Percentiles rank a stretch among this genome's conserved stretches.
Evolutionary conservation across 2,888 invertebrate species (phyloP).

Genomic region (Alviniconcha strummeri): DNA sequence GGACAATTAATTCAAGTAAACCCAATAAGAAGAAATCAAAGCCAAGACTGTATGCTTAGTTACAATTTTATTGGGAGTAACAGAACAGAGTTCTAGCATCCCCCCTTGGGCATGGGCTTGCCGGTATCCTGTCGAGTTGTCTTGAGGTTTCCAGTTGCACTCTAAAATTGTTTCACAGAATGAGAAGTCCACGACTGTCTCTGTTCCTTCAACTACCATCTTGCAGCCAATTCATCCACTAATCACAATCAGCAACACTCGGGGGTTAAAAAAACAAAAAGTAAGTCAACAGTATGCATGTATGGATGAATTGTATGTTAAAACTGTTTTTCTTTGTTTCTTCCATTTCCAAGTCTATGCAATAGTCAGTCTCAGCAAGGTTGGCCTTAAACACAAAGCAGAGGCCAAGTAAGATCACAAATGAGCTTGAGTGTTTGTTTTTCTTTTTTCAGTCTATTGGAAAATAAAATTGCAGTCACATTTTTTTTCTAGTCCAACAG

Average conservation of each 20-base stretch:
- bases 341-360: not conserved
- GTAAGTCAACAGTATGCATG: conserved; percentile 27
- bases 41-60: conserved; percentile 12
- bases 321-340: conserved; percentile 6
- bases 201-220: conserved; percentile 3
- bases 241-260: conserved; percentile 28
- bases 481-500: conserved; percentile 10
- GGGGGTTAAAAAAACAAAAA: not conserved
- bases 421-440: not conserved
- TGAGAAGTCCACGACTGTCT: not conserved
- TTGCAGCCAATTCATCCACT: conserved; percentile 11
- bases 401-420: conserved; percentile 25
- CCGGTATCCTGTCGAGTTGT: conserved; percentile 22
- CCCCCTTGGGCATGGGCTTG: conserved; percentile 32
- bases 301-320: conserved; percentile 9
- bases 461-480: conserved; percentile 19
- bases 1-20: too few relatives aligned
- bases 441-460: conserved; percentile 14
- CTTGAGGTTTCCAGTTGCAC: conserved; percentile 15
- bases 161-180: conserved; percentile 21
- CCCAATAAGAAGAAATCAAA: too few relatives aligned
- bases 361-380: conserved; percentile 16
- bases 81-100: conserved; percentile 31
- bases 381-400: conserved; percentile 22
- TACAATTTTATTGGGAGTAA: conserved; percentile 29